Evolutionary conservation across 30 jellyfish, hydroid and myxozoan genomes (phyloP).

Genomic region (Cassiopea xamachana): DNA sequence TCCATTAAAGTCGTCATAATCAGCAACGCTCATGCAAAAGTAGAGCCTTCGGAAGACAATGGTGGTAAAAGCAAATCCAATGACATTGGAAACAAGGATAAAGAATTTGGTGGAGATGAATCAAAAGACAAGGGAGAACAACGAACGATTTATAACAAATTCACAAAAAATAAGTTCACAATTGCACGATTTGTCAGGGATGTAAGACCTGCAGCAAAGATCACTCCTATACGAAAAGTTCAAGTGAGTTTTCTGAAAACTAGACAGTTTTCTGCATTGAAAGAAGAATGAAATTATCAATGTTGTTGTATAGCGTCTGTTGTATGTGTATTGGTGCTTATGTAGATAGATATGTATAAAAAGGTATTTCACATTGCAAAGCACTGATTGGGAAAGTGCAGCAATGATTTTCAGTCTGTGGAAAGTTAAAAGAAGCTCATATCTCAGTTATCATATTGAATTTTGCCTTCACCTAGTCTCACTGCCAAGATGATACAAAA

Average conservation of each 20-base stretch:
- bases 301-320: no score
- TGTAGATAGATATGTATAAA: background rate
- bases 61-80: conserved; percentile 32
- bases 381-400: background rate
- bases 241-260: background rate
- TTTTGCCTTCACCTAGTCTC: no score
- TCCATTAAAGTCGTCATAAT: conserved; percentile 12
- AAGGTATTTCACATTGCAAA: background rate
- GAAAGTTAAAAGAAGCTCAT: no score
- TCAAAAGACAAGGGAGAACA: background rate
- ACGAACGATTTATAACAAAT: background rate
- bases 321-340: no score
- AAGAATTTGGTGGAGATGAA: background rate
- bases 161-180: conserved; percentile 1
- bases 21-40: conserved; percentile 56
- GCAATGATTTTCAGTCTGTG: background rate
- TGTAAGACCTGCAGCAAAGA: conserved; percentile 11
- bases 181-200: conserved; percentile 27
- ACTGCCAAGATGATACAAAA: no score
- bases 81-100: conserved; percentile 25
- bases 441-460: no score
- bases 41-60: conserved; percentile 22
- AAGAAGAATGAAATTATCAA: background rate
- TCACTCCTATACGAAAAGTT: background rate
- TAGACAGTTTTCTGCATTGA: background rate